phyloP scores from a whole-genome alignment of 2,113 vertebrate species.

The Solea senegalensis region DNA sequence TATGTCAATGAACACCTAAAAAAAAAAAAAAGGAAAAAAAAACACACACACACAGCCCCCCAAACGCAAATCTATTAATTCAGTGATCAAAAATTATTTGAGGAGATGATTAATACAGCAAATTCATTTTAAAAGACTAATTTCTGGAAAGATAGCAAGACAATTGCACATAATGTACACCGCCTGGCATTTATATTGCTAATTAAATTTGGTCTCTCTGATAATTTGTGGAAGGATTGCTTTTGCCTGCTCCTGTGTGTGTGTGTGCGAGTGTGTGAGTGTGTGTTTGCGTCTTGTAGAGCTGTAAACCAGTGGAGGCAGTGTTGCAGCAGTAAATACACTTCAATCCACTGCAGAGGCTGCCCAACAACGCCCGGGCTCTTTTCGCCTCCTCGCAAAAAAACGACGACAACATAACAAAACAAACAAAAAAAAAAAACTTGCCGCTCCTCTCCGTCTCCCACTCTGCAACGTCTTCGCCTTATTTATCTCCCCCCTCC shows the following conservation, averaged over 20 bases:
- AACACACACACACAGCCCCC: constrained; percentile 25
- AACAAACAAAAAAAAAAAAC: constrained; percentile 38
- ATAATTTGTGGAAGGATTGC: constrained; percentile 89
- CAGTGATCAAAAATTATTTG: constrained; percentile 99
- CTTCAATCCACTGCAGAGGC: constrained; percentile 31
- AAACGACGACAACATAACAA: constrained; percentile 21
- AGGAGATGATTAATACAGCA: constrained; percentile 99
- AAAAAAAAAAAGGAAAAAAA: constrained; percentile 33
- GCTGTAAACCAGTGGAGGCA: constrained; percentile 43
- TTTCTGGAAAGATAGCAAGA: constrained; percentile 99
- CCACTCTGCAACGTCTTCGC: constrained; percentile 30
- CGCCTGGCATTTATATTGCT: constrained; percentile 98
- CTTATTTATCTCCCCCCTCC: constrained; percentile 50
- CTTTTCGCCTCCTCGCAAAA: constrained; percentile 17
- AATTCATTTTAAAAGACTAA: constrained; percentile 99
- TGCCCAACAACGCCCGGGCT: constrained; percentile 22
- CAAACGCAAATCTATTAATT: constrained; percentile 95
- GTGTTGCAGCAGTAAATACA: constrained; percentile 52
- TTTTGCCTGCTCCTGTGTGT: constrained; percentile 2
- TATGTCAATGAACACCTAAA: constrained; percentile 99
- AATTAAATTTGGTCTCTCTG: constrained; percentile 92
- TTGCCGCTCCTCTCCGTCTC: constrained; percentile 73
- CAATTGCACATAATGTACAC: constrained; percentile 96
- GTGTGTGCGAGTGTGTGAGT: constrained; percentile 18
- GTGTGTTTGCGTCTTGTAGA: constrained; percentile 34